Conservation (phyloP, 1,140 invertebrate genomes). For the Zaprionus tsacasi region DNA sequence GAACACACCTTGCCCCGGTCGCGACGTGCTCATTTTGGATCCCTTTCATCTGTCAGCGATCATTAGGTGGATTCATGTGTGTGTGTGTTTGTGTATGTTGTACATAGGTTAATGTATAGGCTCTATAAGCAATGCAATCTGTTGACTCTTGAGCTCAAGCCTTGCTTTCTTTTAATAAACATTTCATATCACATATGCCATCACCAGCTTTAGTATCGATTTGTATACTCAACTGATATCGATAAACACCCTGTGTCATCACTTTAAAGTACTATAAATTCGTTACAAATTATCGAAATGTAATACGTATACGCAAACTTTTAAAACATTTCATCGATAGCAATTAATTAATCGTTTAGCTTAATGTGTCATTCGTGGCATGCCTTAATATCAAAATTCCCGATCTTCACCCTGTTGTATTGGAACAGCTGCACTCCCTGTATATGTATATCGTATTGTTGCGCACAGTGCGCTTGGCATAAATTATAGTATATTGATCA, state of each 20-base stretch:
- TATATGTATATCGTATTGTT: neutral
- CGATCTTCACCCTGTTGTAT: neutral
- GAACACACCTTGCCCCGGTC: slow-evolving; percentile 47
- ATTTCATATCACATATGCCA: neutral
- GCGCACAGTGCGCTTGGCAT: neutral
- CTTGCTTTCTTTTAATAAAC: neutral
- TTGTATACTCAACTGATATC: neutral
- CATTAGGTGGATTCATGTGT: neutral
- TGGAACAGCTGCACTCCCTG: neutral
- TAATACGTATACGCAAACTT: neutral
- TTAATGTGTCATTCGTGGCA: neutral
- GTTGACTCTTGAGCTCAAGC: neutral
- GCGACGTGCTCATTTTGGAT: neutral
- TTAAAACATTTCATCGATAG: neutral
- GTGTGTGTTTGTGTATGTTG: neutral
- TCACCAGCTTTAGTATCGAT: neutral
- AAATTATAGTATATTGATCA: neutral
- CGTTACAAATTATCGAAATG: too few relatives aligned
- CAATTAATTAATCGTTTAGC: neutral
- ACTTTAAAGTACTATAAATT: neutral
- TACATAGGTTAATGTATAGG: neutral
- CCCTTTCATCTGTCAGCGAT: slow-evolving; percentile 7
- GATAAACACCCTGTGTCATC: neutral
- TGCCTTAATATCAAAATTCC: neutral
- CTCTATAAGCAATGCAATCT: neutral